phyloP scores from a whole-genome alignment of 2,797 vertebrate genomes.

The Leptoclinus maculatus region DNA sequence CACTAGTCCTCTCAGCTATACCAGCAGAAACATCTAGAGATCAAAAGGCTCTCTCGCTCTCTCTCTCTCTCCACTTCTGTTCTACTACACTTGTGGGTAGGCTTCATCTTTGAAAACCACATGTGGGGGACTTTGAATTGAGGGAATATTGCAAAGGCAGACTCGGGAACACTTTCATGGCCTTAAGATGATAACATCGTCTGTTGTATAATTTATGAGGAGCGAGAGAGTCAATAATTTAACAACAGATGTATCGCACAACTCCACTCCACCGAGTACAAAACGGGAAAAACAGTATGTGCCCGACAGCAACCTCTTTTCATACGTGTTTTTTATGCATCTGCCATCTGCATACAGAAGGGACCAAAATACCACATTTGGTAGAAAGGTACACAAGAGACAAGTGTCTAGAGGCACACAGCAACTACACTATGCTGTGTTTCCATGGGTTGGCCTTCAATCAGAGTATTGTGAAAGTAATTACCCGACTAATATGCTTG shows the following conservation, averaged over 20 bases:
- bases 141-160: background rate
- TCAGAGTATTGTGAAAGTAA: slow-evolving; percentile 1
- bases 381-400: slow-evolving; percentile 8
- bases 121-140: background rate
- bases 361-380: background rate
- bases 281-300: slow-evolving; percentile 5
- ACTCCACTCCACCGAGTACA: background rate
- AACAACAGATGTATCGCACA: slow-evolving; percentile 19
- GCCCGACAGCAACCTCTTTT: background rate
- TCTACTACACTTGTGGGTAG: background rate
- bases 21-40: slow-evolving; percentile 54
- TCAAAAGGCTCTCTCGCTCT: slow-evolving; percentile 44
- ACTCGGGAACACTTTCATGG: slow-evolving; percentile 4
- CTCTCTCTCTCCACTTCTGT: slow-evolving; percentile 7
- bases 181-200: slow-evolving; percentile 40
- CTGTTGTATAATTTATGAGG: slow-evolving; percentile 50
- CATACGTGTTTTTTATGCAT: background rate
- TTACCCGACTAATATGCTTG: background rate
- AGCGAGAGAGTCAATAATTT: slow-evolving; percentile 58
- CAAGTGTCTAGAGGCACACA: background rate
- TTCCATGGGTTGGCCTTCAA: slow-evolving; percentile 2
- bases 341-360: slow-evolving; percentile 1
- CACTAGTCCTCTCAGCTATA: slow-evolving; percentile 76
- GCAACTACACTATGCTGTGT: background rate
- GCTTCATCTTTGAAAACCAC: slow-evolving; percentile 8